These are phyloP conservation scores for Peromyscus maniculatus DNA, from an alignment of 2,113 vertebrate genomes.

Conservation along the genomic window DNA sequence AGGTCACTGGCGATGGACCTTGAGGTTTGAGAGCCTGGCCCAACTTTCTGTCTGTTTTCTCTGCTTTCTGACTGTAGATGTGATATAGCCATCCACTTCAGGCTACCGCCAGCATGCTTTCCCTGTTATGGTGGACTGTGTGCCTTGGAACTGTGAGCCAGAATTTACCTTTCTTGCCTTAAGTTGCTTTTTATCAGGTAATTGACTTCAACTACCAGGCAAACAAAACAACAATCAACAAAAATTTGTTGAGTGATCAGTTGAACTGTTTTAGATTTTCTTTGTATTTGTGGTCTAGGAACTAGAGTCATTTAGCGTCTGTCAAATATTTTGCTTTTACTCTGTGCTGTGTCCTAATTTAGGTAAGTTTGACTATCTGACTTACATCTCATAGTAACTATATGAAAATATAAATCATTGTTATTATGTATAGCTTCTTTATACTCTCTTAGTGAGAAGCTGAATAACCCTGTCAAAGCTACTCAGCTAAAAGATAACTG, in stretches of 20 bases:
- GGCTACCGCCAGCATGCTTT: no score
- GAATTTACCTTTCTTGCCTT: neutral
- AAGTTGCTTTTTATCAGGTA: neutral
- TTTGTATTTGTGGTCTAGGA: conserved; percentile 8
- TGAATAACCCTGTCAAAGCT: neutral
- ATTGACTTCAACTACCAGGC: neutral
- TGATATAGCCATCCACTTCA: no score
- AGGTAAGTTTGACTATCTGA: neutral
- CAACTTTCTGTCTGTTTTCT: neutral
- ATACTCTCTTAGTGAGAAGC: neutral
- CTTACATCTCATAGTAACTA: neutral
- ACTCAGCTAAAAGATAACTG: neutral
- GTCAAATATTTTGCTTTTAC: neutral
- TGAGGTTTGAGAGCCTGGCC: neutral
- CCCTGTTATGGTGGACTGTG: neutral
- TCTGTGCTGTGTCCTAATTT: neutral
- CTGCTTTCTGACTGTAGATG: neutral
- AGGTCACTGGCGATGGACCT: no score
- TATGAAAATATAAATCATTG: neutral
- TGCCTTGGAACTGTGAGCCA: neutral
- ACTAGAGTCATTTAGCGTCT: neutral
- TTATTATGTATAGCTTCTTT: neutral
- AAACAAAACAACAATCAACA: neutral
- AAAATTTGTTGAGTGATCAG: neutral
- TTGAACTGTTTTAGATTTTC: conserved; percentile 31